Base-by-base conservation (phyloP, 2,113 vertebrate genomes). In the Apistogramma diplotaenia region DNA sequence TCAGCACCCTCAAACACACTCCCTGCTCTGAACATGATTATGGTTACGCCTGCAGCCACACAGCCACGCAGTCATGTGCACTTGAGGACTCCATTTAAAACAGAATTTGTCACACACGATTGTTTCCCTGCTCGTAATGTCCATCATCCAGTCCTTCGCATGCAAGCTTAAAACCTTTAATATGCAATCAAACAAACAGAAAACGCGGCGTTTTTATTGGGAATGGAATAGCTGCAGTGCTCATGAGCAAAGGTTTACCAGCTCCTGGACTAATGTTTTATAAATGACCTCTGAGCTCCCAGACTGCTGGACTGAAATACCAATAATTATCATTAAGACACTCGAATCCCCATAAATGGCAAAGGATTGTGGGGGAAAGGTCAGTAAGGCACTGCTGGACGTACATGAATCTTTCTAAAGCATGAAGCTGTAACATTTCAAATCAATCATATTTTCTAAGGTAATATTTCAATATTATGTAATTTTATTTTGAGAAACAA, bases 11-110 rank as follows among this genome's bases (percentile, higher is more conserved):
- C 80, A 77, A 18, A 62, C 12, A 60, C 77, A 33, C 57, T 74
- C 61, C 13, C 31, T 25, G 74, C 62, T 73, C 62, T 51, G 27
- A 29, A 84, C 59, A n/a, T 72, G 78, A 86, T 90, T 88, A 80
- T 53, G 23, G 58, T 79, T 21, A 5, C 2, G 78, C 79, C 81
- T 86, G 82, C 75, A 79, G 84, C 33, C 79, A 16, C 31, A n/a
- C 60, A 37, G 65, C 33, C 79, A 16, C 31, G 25, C 60, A 37
- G 65, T 51, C 75, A 58, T 82, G 74, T 74, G 59, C 2, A 8
- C 58, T 54, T 81, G 27, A 67, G 40, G 51, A 59, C 60, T 67
- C 51, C 40, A 54, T 80, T 83, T 37, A 54, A 43, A 78, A 70
- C 37, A 1, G 3, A 55, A 76, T 81, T 40, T 49, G 70, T 83